phyloP scores from a whole-genome alignment of 2,113 vertebrate species.

The Myiagra hebetior region DNA sequence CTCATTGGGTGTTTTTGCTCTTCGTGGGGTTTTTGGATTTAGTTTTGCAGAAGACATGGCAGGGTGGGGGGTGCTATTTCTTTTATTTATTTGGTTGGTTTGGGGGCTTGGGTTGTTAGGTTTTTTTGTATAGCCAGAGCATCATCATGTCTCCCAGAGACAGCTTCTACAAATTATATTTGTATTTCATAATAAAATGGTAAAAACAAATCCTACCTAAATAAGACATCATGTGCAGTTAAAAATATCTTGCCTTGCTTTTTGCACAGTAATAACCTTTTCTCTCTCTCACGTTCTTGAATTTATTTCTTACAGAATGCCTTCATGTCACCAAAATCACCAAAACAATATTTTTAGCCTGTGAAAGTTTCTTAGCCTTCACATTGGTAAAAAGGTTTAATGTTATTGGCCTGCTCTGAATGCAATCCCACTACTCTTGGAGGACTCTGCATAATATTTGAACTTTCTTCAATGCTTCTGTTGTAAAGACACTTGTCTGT shows the following conservation, averaged over 20 bases:
- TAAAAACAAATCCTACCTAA: neutral
- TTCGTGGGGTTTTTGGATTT: rapidly evolving
- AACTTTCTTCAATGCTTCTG: neutral
- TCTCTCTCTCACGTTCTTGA: neutral
- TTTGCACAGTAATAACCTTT: neutral
- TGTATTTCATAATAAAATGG: neutral
- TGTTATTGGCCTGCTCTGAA: neutral
- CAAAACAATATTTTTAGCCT: neutral
- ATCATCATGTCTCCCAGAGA: neutral
- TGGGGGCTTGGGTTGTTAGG: neutral
- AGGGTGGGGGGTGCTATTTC: rapidly evolving
- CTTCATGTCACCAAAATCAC: neutral
- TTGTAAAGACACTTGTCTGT: neutral
- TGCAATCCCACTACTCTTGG: neutral
- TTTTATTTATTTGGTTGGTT: neutral
- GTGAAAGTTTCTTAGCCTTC: neutral
- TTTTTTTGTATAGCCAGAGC: neutral
- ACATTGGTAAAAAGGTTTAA: neutral
- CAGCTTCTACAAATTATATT: neutral
- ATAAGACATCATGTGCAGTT: neutral
- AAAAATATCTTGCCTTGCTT: neutral
- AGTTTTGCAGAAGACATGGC: rapidly evolving
- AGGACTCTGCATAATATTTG: neutral
- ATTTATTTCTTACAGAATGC: neutral
- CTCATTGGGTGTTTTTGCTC: neutral